Evolutionary conservation across 1,140 invertebrate species (phyloP), one percentile per base, ranked within the genome.

Genomic region (Eubasilissa regina): DNA sequence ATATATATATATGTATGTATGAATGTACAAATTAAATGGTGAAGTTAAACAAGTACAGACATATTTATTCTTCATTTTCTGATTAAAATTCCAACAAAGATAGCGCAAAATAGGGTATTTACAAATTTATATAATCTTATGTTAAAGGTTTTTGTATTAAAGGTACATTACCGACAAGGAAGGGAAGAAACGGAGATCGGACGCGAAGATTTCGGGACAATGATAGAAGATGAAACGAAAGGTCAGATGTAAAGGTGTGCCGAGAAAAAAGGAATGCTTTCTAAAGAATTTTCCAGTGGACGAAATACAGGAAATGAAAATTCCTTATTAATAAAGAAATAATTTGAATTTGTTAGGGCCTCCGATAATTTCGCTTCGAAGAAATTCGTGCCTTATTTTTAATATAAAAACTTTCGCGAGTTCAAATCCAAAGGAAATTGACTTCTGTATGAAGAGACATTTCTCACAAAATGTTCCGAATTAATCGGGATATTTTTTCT

Each of bases 251-350:
- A 56, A 56, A 56, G 53, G 53, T 56, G 53, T 56, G 10, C 53
- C n/a, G n/a, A 51, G 25, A 35, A 35, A 35, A 6, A 35, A 12
- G 48, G 48, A 51, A 51, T 51, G 8, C n/a, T 51, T 51, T 62
- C 15, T 8, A 62, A 62, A 62, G 9, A 35, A 19, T 62, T 62
- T 62, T 35, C 25, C 19, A 62, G 25, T 7, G 58, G 0, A 9
- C 58, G 25, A 13, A 62, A 62, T 19, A 62, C 58, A 62, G 58
- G 58, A 62, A 62, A 62, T 25, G 58, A 62, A 62, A 25, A 62
- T 62, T 62, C 58, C 17, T 19, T 62, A 51, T 62, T 62, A 62
- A 62, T 62, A 62, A 62, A 62, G 58, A 35, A 62, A 62, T 62
- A 62, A 62, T 62, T 62, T 62, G 58, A 21, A 62, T 62, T 62